Conservation (phyloP, 2,113 vertebrate genomes). For the Cynocephalus volans region DNA sequence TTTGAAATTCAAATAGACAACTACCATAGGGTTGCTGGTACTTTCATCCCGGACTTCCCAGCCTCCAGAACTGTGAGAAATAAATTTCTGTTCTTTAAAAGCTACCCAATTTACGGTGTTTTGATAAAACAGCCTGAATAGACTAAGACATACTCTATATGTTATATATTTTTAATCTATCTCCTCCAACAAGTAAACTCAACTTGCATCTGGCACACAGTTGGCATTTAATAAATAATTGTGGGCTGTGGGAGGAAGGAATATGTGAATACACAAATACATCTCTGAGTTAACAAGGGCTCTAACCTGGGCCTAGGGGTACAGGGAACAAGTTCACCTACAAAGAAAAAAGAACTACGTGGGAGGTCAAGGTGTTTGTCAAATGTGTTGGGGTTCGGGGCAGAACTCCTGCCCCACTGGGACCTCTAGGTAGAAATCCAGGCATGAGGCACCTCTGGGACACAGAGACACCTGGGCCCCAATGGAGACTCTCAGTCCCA, state of each 20-base stretch:
- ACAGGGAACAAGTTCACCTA: background rate
- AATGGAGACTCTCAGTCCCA: background rate
- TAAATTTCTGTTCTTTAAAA: background rate
- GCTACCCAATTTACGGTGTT: background rate
- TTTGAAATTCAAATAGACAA: background rate
- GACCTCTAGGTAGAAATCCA: background rate
- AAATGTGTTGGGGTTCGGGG: background rate
- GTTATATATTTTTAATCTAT: background rate
- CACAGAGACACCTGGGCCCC: background rate
- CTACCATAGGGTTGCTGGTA: too few species aligned
- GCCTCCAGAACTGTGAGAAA: background rate
- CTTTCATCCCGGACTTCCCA: background rate
- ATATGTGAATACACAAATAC: background rate
- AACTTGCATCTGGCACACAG: background rate
- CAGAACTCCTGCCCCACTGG: background rate
- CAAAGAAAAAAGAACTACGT: background rate
- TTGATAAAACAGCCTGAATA: background rate
- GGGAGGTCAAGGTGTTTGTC: background rate
- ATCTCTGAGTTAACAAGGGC: background rate
- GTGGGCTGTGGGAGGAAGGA: background rate
- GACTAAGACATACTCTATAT: background rate
- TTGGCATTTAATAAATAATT: background rate
- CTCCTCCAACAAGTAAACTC: background rate
- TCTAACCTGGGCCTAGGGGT: background rate
- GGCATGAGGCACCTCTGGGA: background rate